Evolutionary conservation across 2,888 invertebrate genomes (phyloP), one percentile per base, ranked within the genome.

Genomic region (Thyatira batis): DNA sequence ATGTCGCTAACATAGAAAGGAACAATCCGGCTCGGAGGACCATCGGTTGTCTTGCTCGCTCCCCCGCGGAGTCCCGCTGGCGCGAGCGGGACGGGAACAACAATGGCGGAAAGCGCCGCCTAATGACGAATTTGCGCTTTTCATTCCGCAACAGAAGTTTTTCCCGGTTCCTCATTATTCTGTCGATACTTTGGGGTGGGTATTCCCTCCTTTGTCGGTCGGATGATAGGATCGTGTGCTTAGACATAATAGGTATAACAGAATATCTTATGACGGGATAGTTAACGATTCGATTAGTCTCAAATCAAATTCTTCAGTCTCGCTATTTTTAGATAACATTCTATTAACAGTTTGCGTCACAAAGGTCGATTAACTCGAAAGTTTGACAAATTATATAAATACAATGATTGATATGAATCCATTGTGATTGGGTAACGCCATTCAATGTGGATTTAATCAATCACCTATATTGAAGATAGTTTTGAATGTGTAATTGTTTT

Each of bases 71-170:
- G 56, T 48, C 57, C 28, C 46, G 54, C 55, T 30, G 64, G 79
- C 63, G 63, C 43, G 78, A 87, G 67, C 57, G 79, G 78, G 83
- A 87, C 65, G 70, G 77, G 64, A 65, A 78, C 80, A 85, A 90
- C 87, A 91, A 90, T 89, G 88, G 86, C 84, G 89, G 89, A 85
- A 89, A 90, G 85, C 89, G 89, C 89, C 88, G 87, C 87, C 92
- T 91, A 92, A 92, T 92, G 92, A 90, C 92, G 92, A 92, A 92
- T 92, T 92, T 92, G 92, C 91, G 92, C 91, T 92, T 91, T 92
- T 92, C 92, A 92, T 91, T 90, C 89, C 90, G 89, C 89, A 87
- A 91, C 91, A 91, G 85, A 91, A 92, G 90, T 92, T 92, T 92
- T 92, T 91, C 91, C 88, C 91, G 89, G 87, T 88, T 87, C 78